These are phyloP conservation scores for Synergus laeviventris DNA, from an alignment of 2,888 invertebrate species.

Conservation along the genomic window DNA sequence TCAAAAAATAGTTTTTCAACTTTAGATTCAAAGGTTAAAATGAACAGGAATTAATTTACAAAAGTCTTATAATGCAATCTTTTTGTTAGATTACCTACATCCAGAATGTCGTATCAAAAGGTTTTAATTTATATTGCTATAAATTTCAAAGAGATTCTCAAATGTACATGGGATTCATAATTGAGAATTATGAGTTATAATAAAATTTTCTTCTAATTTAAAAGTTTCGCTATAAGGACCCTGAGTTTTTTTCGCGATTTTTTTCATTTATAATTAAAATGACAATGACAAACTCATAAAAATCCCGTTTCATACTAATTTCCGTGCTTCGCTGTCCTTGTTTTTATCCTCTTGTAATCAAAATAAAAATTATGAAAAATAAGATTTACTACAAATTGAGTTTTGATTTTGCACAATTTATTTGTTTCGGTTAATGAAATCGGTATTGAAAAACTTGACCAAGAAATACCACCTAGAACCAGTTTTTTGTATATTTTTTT, in stretches of 20 bases:
- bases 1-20: background rate
- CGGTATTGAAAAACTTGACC: conserved; percentile 15
- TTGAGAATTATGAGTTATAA: too few species aligned
- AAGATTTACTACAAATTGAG: background rate
- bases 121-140: too few species aligned
- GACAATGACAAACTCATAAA: background rate
- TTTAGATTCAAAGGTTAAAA: background rate
- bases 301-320: background rate
- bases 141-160: background rate
- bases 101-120: too few species aligned
- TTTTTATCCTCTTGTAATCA: background rate
- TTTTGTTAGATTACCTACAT: too few species aligned
- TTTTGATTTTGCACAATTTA: background rate
- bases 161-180: too few species aligned
- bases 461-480: conserved; percentile 10
- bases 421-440: conserved; percentile 19
- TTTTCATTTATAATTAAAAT: background rate
- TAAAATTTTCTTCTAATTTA: background rate
- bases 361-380: background rate
- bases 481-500: conserved; percentile 15
- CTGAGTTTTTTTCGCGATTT: background rate
- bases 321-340: background rate
- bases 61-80: too few species aligned
- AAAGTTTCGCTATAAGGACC: background rate
- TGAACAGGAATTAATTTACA: too few species aligned